Evolutionary conservation across 2,113 vertebrate genomes (phyloP).

Genomic region (Leptocoma aspasia): DNA sequence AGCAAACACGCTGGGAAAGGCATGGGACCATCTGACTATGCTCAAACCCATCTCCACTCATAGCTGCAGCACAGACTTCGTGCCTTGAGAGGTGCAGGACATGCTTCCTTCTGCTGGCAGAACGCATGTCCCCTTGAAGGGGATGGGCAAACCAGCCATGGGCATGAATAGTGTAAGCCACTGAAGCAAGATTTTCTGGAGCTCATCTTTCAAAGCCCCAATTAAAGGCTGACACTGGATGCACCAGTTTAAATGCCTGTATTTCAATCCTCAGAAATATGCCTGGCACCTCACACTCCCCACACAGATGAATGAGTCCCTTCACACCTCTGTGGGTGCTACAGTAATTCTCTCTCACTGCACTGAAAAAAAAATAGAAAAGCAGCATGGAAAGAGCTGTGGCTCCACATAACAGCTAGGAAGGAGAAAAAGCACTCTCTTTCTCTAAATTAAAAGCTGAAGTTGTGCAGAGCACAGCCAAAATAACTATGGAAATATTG

Average conservation of each 20-base stretch:
- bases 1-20: background rate
- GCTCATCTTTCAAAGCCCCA: conserved; percentile 1
- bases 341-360: conserved; percentile 33
- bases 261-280: conserved; percentile 42
- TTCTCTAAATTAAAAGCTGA: conserved; percentile 5
- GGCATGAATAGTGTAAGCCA: background rate
- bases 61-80: background rate
- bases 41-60: background rate
- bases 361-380: background rate
- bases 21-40: background rate
- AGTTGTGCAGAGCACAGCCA: background rate
- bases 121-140: background rate
- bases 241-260: conserved; percentile 24
- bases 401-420: background rate
- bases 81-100: background rate
- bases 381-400: background rate
- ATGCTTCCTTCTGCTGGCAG: background rate
- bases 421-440: background rate
- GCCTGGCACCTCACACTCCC: conserved; percentile 51
- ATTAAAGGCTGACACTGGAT: background rate
- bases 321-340: conserved; percentile 59
- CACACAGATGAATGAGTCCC: conserved; percentile 54
- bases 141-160: background rate
- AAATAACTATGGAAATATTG: background rate
- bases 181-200: background rate